phyloP scores from a whole-genome alignment of 2,888 invertebrate species.

The Seladonia tumulorum region DNA sequence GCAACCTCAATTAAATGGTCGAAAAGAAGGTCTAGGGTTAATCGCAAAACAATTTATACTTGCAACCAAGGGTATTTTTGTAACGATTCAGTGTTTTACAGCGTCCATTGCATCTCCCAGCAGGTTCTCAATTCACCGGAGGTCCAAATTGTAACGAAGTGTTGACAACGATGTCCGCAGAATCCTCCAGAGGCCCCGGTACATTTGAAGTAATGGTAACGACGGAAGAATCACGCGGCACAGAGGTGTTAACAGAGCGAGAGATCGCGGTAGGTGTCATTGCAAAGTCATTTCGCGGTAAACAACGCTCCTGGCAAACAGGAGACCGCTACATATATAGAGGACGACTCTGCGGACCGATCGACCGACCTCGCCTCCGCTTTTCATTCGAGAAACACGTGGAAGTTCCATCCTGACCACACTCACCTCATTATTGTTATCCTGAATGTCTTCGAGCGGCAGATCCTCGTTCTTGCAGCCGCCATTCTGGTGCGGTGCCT shows the following conservation, averaged over 20 bases:
- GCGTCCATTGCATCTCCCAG: background rate
- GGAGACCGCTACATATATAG: background rate
- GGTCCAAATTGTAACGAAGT: background rate
- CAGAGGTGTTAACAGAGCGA: background rate
- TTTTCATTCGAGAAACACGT: background rate
- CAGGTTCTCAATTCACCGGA: background rate
- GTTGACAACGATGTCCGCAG: background rate
- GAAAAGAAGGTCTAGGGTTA: too few relatives aligned
- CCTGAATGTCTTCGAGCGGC: slow-evolving; percentile 64
- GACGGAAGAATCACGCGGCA: background rate
- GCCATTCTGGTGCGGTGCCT: slow-evolving; percentile 66
- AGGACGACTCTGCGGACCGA: background rate
- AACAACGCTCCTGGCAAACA: background rate
- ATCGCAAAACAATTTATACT: background rate
- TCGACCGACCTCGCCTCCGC: background rate
- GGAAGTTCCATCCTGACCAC: background rate
- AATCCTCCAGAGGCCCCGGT: background rate
- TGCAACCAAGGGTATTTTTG: background rate
- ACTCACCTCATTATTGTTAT: slow-evolving; percentile 70
- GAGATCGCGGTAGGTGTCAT: background rate
- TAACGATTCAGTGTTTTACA: background rate
- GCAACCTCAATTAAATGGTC: too few relatives aligned
- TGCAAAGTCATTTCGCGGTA: background rate
- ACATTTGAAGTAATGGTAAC: background rate
- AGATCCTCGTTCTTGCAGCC: slow-evolving; percentile 63